Percentiles rank a stretch among this genome's conserved stretches.
Conservation (phyloP, 2,797 vertebrate species). For the Sardinella longiceps region DNA sequence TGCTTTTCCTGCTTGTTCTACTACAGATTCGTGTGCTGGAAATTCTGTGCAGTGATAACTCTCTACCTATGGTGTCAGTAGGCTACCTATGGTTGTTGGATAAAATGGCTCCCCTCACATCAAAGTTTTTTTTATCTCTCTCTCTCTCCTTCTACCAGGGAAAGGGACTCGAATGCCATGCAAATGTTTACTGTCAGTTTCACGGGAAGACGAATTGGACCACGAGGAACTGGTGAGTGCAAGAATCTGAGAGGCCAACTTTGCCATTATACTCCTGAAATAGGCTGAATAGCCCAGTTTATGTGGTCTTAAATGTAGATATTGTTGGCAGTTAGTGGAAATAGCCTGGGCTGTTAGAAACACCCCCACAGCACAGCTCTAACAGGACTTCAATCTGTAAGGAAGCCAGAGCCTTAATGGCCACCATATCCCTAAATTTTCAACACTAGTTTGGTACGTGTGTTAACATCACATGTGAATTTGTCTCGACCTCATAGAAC, state of each 20-base stretch:
- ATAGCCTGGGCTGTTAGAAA: not conserved
- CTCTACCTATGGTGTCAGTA: not conserved
- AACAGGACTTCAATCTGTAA: not conserved
- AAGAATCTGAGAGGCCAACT: not conserved
- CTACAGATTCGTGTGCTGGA: not conserved
- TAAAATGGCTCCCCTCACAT: not conserved
- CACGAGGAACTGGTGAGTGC: not conserved
- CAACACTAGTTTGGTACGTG: not conserved
- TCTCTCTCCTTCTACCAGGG: not conserved
- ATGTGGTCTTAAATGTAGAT: not conserved
- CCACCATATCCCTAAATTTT: not conserved
- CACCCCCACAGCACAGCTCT: not conserved
- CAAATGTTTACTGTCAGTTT: conserved; percentile 22
- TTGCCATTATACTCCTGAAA: not conserved
- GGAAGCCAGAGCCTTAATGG: not conserved
- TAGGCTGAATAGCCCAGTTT: not conserved
- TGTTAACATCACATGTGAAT: not conserved
- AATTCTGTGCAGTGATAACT: not conserved
- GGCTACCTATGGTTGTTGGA: not conserved
- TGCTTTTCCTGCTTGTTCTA: not conserved
- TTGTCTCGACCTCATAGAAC: not conserved
- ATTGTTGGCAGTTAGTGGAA: not conserved
- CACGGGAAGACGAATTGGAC: conserved; percentile 30
- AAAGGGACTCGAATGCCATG: not conserved
- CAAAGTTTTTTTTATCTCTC: not conserved